Conservation (phyloP, 2,888 invertebrate genomes). For the Athripsodes cinereus region DNA sequence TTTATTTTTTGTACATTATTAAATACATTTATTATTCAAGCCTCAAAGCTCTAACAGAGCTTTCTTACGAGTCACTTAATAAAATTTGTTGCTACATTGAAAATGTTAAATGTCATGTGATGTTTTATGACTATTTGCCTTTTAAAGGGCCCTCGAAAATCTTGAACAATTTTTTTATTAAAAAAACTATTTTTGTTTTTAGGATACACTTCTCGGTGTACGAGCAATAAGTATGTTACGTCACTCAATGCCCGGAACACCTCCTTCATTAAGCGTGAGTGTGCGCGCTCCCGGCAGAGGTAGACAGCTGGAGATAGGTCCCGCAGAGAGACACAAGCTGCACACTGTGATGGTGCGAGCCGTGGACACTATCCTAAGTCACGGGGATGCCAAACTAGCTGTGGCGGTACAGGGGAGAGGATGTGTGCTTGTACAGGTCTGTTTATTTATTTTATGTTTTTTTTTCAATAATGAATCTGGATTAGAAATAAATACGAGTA, state of each 20-base stretch:
- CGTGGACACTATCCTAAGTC: constrained; percentile 29
- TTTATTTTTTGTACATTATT: not conserved
- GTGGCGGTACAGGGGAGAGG: constrained; percentile 33
- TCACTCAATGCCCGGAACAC: constrained; percentile 30
- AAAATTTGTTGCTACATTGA: too few species aligned
- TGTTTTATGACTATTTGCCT: too few species aligned
- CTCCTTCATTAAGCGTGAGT: constrained; percentile 37
- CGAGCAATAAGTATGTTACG: constrained; percentile 51
- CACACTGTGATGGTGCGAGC: constrained; percentile 19
- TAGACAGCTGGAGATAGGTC: constrained; percentile 26
- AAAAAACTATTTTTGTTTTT: constrained; percentile 24
- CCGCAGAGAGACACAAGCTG: constrained; percentile 30
- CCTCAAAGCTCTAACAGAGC: too few species aligned
- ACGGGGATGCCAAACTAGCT: constrained; percentile 30
- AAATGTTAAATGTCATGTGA: too few species aligned
- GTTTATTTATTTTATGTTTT: not conserved
- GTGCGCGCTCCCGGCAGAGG: constrained; percentile 27
- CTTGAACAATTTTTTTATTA: too few species aligned
- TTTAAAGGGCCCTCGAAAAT: too few species aligned
- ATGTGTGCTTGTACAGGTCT: constrained; percentile 36
- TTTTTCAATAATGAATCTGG: too few species aligned
- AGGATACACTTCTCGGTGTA: constrained; percentile 56
- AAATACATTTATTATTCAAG: not conserved
- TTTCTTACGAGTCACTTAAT: too few species aligned
- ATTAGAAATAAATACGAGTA: too few species aligned